Evolutionary conservation across 2,888 invertebrate species (phyloP).

Genomic region (Alsophila aescularia): DNA sequence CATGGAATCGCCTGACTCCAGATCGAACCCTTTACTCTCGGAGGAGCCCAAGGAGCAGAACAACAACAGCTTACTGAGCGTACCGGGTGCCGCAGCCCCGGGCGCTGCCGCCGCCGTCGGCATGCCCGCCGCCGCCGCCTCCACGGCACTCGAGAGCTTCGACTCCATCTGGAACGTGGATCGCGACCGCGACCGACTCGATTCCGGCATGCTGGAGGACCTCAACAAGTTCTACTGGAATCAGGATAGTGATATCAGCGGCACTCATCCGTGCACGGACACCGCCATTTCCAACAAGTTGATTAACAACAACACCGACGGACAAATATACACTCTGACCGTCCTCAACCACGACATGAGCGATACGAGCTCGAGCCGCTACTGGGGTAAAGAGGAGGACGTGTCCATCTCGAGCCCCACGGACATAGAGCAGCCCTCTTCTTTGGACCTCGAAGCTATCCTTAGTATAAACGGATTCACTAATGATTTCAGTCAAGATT

Average conservation of each 20-base stretch:
- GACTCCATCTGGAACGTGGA: slow-evolving; percentile 88
- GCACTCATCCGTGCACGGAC: slow-evolving; percentile 76
- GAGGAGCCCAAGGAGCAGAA: slow-evolving; percentile 85
- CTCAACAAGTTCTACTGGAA: slow-evolving; percentile 94
- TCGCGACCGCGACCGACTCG: slow-evolving; percentile 89
- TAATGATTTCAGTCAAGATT: slow-evolving; percentile 84
- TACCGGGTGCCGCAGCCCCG: slow-evolving; percentile 55
- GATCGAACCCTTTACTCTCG: slow-evolving; percentile 77
- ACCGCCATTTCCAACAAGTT: slow-evolving; percentile 80
- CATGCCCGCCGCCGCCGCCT: slow-evolving; percentile 70
- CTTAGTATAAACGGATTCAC: slow-evolving; percentile 88
- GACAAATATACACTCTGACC: slow-evolving; percentile 93
- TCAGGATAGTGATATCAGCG: slow-evolving; percentile 85
- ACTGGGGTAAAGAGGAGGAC: slow-evolving; percentile 87
- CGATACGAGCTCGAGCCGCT: slow-evolving; percentile 86
- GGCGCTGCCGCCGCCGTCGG: slow-evolving; percentile 59
- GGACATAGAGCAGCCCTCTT: slow-evolving; percentile 84
- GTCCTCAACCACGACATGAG: slow-evolving; percentile 92
- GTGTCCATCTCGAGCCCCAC: slow-evolving; percentile 85
- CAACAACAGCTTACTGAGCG: slow-evolving; percentile 84
- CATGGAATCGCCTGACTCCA: slow-evolving; percentile 84
- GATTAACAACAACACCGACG: slow-evolving; percentile 89
- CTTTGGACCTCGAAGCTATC: slow-evolving; percentile 91
- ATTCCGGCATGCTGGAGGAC: slow-evolving; percentile 91
- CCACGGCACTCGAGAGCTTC: slow-evolving; percentile 80